Evolutionary conservation across 2,797 vertebrate species (phyloP).

Genomic region (Ispidina picta): DNA sequence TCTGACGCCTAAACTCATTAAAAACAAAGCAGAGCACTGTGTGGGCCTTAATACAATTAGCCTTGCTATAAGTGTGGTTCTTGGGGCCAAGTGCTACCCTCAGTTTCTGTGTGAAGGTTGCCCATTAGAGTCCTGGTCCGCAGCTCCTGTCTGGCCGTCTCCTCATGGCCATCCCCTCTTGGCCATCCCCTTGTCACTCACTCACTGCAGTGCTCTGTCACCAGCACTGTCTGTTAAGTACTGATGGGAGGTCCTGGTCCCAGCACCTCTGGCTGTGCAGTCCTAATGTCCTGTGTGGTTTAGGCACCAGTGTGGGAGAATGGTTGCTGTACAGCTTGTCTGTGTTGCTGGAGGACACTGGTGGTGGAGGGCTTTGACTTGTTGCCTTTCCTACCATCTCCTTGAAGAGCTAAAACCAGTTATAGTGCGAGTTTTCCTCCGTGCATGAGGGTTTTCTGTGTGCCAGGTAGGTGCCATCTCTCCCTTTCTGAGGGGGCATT

Average conservation of each 20-base stretch:
- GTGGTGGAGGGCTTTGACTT: not conserved
- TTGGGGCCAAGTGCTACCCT: not conserved
- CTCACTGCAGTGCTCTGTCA: rapidly evolving
- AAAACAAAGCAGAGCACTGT: conserved; percentile 51
- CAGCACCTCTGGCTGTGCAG: not conserved
- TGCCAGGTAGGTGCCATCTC: not conserved
- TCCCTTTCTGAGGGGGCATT: not conserved
- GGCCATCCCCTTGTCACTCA: rapidly evolving
- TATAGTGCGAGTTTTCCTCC: no score
- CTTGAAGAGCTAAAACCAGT: not conserved
- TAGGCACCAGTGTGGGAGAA: not conserved
- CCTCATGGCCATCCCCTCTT: no score
- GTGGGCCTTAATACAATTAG: conserved; percentile 66
- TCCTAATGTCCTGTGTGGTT: rapidly evolving
- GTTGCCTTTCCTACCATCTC: not conserved
- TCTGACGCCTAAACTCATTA: conserved; percentile 69
- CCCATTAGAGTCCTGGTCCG: not conserved
- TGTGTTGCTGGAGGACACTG: not conserved
- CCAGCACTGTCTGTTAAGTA: not conserved
- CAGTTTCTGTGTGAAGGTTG: not conserved
- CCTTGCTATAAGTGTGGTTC: not conserved
- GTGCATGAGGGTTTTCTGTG: not conserved
- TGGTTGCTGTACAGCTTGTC: not conserved
- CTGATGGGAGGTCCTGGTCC: not conserved
- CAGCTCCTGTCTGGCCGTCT: not conserved